Evolutionary conservation across 2,888 invertebrate species (phyloP).

Genomic region (Onthophagus sagittarius): DNA sequence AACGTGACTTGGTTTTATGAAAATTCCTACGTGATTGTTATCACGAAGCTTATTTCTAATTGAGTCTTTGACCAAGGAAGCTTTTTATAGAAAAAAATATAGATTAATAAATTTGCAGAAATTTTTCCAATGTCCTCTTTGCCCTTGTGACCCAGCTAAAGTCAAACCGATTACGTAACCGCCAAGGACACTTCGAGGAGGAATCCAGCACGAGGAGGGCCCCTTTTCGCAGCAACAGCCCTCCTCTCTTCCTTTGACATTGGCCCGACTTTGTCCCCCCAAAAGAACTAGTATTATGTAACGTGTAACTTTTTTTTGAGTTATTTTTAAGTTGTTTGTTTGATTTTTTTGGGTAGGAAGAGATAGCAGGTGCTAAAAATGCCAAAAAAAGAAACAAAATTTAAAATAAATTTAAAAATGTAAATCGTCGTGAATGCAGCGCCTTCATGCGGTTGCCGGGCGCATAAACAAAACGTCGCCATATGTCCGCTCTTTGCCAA

Average conservation of each 20-base stretch:
- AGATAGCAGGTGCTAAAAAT: neutral
- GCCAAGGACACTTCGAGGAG: neutral
- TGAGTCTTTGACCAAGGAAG: no score
- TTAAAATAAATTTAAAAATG: constrained; percentile 12
- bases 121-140: neutral
- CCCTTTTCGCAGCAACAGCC: no score
- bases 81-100: neutral
- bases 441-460: constrained; percentile 1
- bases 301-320: neutral
- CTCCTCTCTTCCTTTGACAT: neutral
- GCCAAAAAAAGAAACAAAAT: neutral
- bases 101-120: neutral
- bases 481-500: constrained; percentile 28
- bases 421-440: neutral
- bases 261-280: neutral
- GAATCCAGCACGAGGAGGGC: neutral
- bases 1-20: neutral
- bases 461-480: constrained; percentile 27
- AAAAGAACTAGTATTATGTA: neutral
- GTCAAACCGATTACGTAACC: neutral
- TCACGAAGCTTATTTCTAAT: neutral
- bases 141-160: neutral
- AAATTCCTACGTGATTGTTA: neutral
- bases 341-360: constrained; percentile 15
- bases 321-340: no score